Conservation (phyloP, 1,140 invertebrate species). For the Marisa cornuarietis region DNA sequence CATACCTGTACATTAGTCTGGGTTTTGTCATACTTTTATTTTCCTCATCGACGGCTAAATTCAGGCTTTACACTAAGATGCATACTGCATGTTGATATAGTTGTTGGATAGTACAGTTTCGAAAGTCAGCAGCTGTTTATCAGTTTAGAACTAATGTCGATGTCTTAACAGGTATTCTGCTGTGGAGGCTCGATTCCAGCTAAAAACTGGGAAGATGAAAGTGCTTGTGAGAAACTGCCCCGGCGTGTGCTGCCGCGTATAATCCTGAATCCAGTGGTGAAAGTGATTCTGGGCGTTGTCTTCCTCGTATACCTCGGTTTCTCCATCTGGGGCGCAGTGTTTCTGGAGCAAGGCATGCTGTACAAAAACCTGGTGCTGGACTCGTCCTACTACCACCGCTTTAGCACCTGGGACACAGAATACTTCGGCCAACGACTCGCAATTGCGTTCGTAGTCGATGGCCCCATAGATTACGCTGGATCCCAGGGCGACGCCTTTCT, state of each 20-base stretch:
- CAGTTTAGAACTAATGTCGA: neutral
- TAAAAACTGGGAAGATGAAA: slow-evolving; percentile 9
- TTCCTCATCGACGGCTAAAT: too few relatives aligned
- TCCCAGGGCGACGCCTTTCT: neutral
- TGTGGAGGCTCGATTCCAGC: slow-evolving; percentile 19
- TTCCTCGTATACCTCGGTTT: slow-evolving; percentile 3
- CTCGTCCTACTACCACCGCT: slow-evolving; percentile 22
- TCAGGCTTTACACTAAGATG: too few relatives aligned
- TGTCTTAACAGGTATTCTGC: slow-evolving; percentile 11
- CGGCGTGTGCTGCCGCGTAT: slow-evolving; percentile 12
- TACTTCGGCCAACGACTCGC: slow-evolving; percentile 15
- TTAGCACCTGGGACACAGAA: slow-evolving; percentile 11
- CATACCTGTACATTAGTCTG: too few relatives aligned
- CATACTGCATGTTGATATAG: too few relatives aligned
- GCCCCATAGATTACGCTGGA: slow-evolving; percentile 10
- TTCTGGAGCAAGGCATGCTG: slow-evolving; percentile 18
- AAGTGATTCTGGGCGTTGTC: slow-evolving; percentile 6
- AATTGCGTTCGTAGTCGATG: slow-evolving; percentile 10
- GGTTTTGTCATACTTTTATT: too few relatives aligned
- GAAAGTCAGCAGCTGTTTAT: too few relatives aligned
- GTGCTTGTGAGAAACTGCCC: slow-evolving; percentile 18
- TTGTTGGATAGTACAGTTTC: too few relatives aligned
- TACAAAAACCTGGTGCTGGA: slow-evolving; percentile 19
- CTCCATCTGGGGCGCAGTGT: slow-evolving; percentile 10
- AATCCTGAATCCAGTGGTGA: slow-evolving; percentile 11